Evolutionary conservation across 2,888 invertebrate genomes (phyloP).

Genomic region (Chloroclystis v-ata): DNA sequence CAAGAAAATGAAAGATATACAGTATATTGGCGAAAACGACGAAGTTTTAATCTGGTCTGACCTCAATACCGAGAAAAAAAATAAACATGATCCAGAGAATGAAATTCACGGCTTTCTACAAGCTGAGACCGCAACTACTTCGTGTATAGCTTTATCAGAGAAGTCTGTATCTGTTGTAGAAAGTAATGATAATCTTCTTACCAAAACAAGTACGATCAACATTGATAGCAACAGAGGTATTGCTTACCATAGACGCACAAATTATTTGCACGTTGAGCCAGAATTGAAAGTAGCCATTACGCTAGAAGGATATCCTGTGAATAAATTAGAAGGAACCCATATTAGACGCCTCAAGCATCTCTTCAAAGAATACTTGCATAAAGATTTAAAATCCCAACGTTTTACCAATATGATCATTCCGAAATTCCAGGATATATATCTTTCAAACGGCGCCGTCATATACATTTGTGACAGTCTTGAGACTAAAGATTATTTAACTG

Average conservation of each 20-base stretch:
- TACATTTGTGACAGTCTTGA: constrained; percentile 70
- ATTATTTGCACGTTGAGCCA: constrained; percentile 63
- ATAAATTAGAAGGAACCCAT: constrained; percentile 64
- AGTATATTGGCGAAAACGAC: constrained; percentile 48
- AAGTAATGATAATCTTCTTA: constrained; percentile 51
- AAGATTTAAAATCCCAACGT: constrained; percentile 60
- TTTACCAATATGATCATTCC: constrained; percentile 62
- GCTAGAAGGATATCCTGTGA: constrained; percentile 61
- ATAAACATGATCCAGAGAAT: constrained; percentile 19
- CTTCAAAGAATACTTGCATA: constrained; percentile 64
- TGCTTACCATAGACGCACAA: constrained; percentile 66
- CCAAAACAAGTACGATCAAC: constrained; percentile 52
- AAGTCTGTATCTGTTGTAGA: constrained; percentile 52
- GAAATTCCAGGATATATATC: constrained; percentile 64
- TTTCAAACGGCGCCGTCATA: constrained; percentile 68
- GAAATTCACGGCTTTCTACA: constrained; percentile 5
- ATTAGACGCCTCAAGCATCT: constrained; percentile 60
- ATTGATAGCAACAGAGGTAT: constrained; percentile 66
- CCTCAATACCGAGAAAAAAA: constrained; percentile 35
- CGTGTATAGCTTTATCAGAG: constrained; percentile 47
- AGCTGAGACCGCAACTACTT: constrained; percentile 32
- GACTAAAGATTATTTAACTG: constrained; percentile 62
- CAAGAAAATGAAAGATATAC: constrained; percentile 50
- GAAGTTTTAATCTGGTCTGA: constrained; percentile 56
- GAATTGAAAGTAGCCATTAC: constrained; percentile 65